Conservation (phyloP, 2,113 vertebrate species). For the Emydocephalus ijimae region DNA sequence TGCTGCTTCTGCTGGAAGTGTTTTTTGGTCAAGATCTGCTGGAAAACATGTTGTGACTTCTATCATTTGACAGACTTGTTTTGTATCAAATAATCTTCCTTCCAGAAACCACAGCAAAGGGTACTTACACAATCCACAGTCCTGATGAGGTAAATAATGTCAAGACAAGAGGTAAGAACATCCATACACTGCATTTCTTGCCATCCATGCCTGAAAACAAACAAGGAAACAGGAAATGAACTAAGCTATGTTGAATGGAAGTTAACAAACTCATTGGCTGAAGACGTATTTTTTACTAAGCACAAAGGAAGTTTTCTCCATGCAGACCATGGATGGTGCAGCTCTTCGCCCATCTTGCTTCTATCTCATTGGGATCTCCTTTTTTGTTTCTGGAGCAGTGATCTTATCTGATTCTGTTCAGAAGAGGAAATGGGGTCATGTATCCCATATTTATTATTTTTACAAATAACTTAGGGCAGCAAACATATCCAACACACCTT, state of each 20-base stretch:
- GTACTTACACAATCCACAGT: slow-evolving; percentile 88
- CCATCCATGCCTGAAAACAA: slow-evolving; percentile 72
- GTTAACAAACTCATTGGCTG: neutral
- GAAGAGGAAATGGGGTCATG: neutral
- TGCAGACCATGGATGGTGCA: neutral
- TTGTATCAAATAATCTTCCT: neutral
- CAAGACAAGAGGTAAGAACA: slow-evolving; percentile 83
- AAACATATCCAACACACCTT: neutral
- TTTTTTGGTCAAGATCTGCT: neutral
- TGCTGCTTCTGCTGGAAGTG: neutral
- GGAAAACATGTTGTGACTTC: neutral
- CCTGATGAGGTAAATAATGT: slow-evolving; percentile 81
- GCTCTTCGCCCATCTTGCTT: neutral
- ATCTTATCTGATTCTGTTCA: neutral
- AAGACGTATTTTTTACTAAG: neutral
- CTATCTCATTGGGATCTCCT: neutral
- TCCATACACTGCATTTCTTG: slow-evolving; percentile 83
- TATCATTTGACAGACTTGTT: neutral
- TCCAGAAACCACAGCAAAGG: neutral
- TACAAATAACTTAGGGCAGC: neutral
- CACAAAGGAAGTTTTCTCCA: neutral
- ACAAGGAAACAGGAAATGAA: slow-evolving; percentile 24
- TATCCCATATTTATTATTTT: neutral
- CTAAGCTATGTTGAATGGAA: slow-evolving; percentile 3
- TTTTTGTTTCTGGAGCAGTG: neutral